Conservation (phyloP, 1,140 invertebrate genomes). For the Papilio helenus region DNA sequence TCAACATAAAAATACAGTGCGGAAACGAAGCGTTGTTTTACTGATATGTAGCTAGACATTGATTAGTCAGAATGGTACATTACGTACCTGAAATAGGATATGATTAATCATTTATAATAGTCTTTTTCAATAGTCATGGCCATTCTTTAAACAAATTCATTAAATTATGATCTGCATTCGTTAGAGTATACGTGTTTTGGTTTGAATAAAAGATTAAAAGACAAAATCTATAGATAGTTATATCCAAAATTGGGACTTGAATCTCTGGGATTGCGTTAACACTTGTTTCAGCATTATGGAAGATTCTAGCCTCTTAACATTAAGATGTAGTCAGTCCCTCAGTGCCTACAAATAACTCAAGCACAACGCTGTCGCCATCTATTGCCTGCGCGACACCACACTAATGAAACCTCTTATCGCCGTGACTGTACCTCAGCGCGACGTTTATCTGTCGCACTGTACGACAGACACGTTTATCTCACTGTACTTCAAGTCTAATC, state of each 20-base stretch:
- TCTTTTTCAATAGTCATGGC: not conserved
- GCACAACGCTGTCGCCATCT: conserved; percentile 39
- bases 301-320: not conserved
- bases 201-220: too few relatives aligned
- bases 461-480: conserved; percentile 15
- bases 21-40: not conserved
- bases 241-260: too few relatives aligned
- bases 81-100: not conserved
- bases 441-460: conserved; percentile 38
- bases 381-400: conserved; percentile 42
- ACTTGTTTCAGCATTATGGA: not conserved
- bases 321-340: conserved; percentile 32
- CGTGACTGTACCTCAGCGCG: conserved; percentile 34
- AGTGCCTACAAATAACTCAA: conserved; percentile 43
- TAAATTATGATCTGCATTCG: too few relatives aligned
- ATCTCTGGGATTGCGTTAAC: not conserved
- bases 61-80: not conserved
- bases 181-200: too few relatives aligned
- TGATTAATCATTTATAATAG: not conserved
- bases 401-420: conserved; percentile 45
- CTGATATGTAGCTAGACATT: not conserved
- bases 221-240: too few relatives aligned
- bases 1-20: conserved; percentile 25
- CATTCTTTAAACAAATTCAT: not conserved
- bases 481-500: conserved; percentile 24